A percentile compares a stretch with the other conserved stretches of the same genome.
phyloP scores from a whole-genome alignment of 2,113 vertebrate species.

The Phalacrocorax pelagicus region DNA sequence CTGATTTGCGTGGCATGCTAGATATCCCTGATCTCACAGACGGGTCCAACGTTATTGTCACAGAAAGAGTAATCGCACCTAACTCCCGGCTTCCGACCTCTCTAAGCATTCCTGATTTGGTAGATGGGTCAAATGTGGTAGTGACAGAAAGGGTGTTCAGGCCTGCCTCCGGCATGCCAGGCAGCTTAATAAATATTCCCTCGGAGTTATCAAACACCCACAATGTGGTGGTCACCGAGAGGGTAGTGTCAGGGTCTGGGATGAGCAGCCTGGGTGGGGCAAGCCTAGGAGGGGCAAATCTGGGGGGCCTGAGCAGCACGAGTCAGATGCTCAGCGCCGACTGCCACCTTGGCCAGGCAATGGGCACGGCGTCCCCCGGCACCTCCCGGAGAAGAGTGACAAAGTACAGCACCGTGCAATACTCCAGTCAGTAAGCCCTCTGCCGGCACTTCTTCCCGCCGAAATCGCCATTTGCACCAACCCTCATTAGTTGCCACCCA shows the following conservation, averaged over 20 bases:
- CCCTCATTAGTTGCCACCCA: neutral
- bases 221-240: slow-evolving; percentile 79
- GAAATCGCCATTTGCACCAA: neutral
- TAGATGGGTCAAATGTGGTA: slow-evolving; percentile 77
- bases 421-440: slow-evolving; percentile 60
- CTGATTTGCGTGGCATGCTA: slow-evolving; percentile 72
- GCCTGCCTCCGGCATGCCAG: slow-evolving; percentile 69
- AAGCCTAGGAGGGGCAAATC: neutral
- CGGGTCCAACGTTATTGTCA: slow-evolving; percentile 78
- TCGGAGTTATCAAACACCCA: slow-evolving; percentile 69
- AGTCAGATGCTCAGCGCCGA: slow-evolving; percentile 62
- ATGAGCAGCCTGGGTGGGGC: slow-evolving; percentile 31
- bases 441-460: neutral
- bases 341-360: slow-evolving; percentile 64
- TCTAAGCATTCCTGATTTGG: slow-evolving; percentile 72
- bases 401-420: slow-evolving; percentile 73
- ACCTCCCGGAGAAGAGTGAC: slow-evolving; percentile 70
- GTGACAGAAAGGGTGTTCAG: slow-evolving; percentile 80
- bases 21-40: slow-evolving; percentile 75
- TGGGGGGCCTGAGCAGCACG: slow-evolving; percentile 9
- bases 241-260: slow-evolving; percentile 77
- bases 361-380: slow-evolving; percentile 43
- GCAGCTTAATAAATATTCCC: slow-evolving; percentile 74
- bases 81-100: slow-evolving; percentile 69
- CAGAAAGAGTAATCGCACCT: slow-evolving; percentile 77